Percentiles rank a stretch among this genome's conserved stretches.
Evolutionary conservation across 2,113 vertebrate genomes (phyloP).

Genomic region (Pandion haliaetus): DNA sequence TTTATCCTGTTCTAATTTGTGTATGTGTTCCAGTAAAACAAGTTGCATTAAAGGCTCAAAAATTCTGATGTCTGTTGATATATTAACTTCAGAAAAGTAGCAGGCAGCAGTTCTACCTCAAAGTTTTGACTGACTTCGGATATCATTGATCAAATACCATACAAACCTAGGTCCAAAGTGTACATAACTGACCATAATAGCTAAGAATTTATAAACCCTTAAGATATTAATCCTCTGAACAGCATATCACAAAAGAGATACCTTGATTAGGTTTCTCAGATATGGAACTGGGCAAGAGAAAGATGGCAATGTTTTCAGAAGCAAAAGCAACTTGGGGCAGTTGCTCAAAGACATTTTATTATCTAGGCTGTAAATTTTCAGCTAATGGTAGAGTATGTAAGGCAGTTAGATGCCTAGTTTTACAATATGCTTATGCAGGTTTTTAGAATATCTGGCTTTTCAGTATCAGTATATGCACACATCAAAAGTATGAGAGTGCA

Average conservation of each 20-base stretch:
- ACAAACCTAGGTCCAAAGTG: background rate
- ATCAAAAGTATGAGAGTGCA: background rate
- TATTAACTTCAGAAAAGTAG: background rate
- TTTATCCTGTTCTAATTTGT: background rate
- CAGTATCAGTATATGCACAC: background rate
- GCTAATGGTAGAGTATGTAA: background rate
- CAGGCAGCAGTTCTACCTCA: background rate
- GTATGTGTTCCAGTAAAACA: background rate
- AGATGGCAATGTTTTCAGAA: rapidly evolving
- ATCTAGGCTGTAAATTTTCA: background rate
- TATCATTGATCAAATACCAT: background rate
- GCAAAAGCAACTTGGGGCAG: background rate
- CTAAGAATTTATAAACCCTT: background rate
- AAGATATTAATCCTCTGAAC: background rate
- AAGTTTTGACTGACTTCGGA: background rate
- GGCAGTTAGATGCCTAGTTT: background rate
- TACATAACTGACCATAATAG: background rate
- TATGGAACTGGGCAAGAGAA: background rate
- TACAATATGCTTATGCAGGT: background rate
- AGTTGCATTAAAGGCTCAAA: background rate
- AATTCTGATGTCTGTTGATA: background rate
- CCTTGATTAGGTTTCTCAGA: background rate
- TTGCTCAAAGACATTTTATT: background rate
- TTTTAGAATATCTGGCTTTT: background rate
- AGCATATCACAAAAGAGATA: background rate